Evolutionary conservation across 2,888 invertebrate genomes (phyloP).

Genomic region (Thymelicus acteon): DNA sequence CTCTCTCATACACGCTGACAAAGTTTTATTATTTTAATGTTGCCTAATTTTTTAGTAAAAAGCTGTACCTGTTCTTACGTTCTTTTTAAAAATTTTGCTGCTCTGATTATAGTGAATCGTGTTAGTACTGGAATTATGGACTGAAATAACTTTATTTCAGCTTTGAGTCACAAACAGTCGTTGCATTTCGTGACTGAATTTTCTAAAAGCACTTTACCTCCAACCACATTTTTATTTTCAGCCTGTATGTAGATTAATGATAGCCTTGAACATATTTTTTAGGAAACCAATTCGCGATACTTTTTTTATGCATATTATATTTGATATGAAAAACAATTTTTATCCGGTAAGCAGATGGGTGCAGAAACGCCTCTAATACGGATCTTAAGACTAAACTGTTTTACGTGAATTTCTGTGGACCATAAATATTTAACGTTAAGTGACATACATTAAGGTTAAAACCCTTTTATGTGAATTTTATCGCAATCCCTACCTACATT

Average conservation of each 20-base stretch:
- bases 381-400: neutral
- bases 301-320: too few relatives aligned
- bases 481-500: slow-evolving; percentile 7
- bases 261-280: too few relatives aligned
- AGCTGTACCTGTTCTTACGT: neutral
- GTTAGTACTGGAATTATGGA: neutral
- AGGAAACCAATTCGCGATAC: too few relatives aligned
- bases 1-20: neutral
- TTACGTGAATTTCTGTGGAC: slow-evolving; percentile 1
- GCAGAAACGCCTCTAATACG: too few relatives aligned
- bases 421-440: slow-evolving; percentile 5
- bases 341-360: too few relatives aligned
- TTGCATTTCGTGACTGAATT: slow-evolving; percentile 7
- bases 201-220: neutral
- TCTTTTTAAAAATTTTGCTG: neutral
- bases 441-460: slow-evolving; percentile 11
- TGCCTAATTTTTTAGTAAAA: too few relatives aligned
- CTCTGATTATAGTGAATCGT: neutral
- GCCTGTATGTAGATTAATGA: too few relatives aligned
- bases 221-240: too few relatives aligned
- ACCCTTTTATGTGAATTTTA: slow-evolving; percentile 8
- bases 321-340: too few relatives aligned
- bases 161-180: neutral
- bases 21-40: neutral
- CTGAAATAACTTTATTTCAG: neutral